These are phyloP conservation scores for Torymus aiolomorphi DNA, from an alignment of 2,888 invertebrate species.

Conservation along the genomic window DNA sequence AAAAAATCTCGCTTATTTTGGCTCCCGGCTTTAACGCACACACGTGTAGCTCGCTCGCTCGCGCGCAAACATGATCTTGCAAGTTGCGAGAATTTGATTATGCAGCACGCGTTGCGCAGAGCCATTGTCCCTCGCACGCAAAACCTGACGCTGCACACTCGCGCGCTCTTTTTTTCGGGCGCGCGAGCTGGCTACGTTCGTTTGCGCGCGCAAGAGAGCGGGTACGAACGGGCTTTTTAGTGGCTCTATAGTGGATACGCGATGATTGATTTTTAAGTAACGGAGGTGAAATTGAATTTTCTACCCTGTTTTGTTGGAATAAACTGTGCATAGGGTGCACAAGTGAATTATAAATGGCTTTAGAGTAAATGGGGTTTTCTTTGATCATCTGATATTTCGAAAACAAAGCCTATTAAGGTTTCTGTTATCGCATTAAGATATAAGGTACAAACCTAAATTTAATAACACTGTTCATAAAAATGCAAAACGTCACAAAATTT, in stretches of 20 bases:
- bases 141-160: conserved; percentile 13
- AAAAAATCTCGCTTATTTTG: conserved; percentile 19
- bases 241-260: background rate
- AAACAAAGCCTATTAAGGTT: too few species aligned
- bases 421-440: too few species aligned
- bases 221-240: conserved; percentile 18
- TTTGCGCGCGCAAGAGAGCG: background rate
- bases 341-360: too few species aligned
- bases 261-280: too few species aligned
- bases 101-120: conserved; percentile 4
- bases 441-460: too few species aligned
- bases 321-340: background rate
- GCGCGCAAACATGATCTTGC: conserved; percentile 41
- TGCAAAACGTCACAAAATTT: too few species aligned
- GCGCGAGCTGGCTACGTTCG: background rate
- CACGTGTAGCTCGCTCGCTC: background rate
- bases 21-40: background rate
- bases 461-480: too few species aligned
- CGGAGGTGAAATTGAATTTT: too few species aligned
- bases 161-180: background rate
- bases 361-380: too few species aligned
- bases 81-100: conserved; percentile 50
- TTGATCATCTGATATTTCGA: too few species aligned
- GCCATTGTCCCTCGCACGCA: conserved; percentile 38
- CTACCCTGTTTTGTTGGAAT: background rate